phyloP scores from a whole-genome alignment of 92 coral and sea anemone genomes.

The Galaxea fascicularis region DNA sequence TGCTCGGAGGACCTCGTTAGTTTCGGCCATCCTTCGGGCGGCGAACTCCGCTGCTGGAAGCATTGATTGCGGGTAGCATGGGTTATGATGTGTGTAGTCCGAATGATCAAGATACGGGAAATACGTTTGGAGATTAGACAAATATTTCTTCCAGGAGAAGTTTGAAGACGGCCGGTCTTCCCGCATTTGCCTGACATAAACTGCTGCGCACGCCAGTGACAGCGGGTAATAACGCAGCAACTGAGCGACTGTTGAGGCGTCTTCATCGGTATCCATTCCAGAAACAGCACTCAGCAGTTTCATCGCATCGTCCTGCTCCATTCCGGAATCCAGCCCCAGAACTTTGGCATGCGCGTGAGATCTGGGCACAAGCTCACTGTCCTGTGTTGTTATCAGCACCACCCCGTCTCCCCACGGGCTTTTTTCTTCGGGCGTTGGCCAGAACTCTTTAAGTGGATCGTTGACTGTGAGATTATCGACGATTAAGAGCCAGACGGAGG shows the following conservation, averaged over 20 bases:
- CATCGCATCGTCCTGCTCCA: conserved; percentile 81
- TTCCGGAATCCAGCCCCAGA: conserved; percentile 72
- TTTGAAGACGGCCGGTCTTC: conserved; percentile 80
- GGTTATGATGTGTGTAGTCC: conserved; percentile 77
- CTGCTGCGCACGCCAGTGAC: conserved; percentile 93
- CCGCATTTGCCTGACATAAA: conserved; percentile 84
- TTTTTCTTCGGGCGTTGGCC: conserved; percentile 80
- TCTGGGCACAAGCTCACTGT: conserved; percentile 75
- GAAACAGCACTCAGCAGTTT: conserved; percentile 67
- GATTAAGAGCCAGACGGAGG: conserved; percentile 78
- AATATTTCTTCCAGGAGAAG: conserved; percentile 81
- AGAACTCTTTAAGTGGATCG: conserved; percentile 73
- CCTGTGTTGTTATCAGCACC: conserved; percentile 90
- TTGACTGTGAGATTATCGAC: conserved; percentile 76
- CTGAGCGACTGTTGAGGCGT: conserved; percentile 44
- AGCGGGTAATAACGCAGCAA: conserved; percentile 81
- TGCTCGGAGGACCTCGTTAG: conserved; percentile 69
- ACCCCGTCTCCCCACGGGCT: conserved; percentile 85
- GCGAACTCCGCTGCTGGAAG: conserved; percentile 80
- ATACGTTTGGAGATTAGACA: conserved; percentile 62
- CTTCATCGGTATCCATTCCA: conserved; percentile 60
- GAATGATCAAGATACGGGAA: conserved; percentile 77
- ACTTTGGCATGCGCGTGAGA: conserved; percentile 71
- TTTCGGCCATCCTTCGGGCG: conserved; percentile 89
- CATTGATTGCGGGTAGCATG: conserved; percentile 89